Percentiles rank a stretch among this genome's conserved stretches.
Evolutionary conservation across 1,140 invertebrate species (phyloP).

Genomic region (Antheraea pernyi): DNA sequence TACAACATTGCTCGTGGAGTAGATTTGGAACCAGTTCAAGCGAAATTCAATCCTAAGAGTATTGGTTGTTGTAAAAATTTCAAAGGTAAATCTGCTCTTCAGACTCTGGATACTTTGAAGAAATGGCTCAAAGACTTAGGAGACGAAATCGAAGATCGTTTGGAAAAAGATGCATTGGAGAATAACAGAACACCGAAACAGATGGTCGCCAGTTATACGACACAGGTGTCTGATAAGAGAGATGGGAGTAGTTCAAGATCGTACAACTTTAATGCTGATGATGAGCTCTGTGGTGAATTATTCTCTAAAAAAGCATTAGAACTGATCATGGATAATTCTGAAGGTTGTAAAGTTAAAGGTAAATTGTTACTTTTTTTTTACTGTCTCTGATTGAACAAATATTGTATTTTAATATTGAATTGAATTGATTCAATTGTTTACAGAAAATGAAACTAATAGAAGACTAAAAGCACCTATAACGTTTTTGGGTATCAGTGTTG

Average conservation of each 20-base stretch:
- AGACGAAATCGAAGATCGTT: slow-evolving; percentile 90
- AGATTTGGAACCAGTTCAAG: slow-evolving; percentile 91
- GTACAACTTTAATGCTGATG: slow-evolving; percentile 80
- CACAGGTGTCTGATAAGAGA: slow-evolving; percentile 80
- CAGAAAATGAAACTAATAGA: slow-evolving; percentile 59
- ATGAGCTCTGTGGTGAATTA: slow-evolving; percentile 77
- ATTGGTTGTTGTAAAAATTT: slow-evolving; percentile 98
- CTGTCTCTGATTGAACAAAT: background rate
- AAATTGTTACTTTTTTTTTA: background rate
- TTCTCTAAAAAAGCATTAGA: slow-evolving; percentile 79
- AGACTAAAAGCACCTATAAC: slow-evolving; percentile 81
- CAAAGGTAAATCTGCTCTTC: slow-evolving; percentile 88
- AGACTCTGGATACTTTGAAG: slow-evolving; percentile 84
- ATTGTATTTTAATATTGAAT: too few relatives aligned
- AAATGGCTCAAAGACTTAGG: slow-evolving; percentile 91
- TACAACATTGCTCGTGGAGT: slow-evolving; percentile 93
- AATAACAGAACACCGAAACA: slow-evolving; percentile 85
- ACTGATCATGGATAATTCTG: slow-evolving; percentile 78
- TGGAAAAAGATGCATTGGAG: slow-evolving; percentile 89
- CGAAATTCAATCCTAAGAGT: slow-evolving; percentile 92
- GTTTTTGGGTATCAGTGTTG: slow-evolving; percentile 87
- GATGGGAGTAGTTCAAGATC: slow-evolving; percentile 81
- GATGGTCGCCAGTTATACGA: slow-evolving; percentile 80
- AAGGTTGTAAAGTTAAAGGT: slow-evolving; percentile 62
- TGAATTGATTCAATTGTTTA: slow-evolving; percentile 27